Evolutionary conservation across 2,113 vertebrate genomes (phyloP).

Genomic region (Elachura formosa): DNA sequence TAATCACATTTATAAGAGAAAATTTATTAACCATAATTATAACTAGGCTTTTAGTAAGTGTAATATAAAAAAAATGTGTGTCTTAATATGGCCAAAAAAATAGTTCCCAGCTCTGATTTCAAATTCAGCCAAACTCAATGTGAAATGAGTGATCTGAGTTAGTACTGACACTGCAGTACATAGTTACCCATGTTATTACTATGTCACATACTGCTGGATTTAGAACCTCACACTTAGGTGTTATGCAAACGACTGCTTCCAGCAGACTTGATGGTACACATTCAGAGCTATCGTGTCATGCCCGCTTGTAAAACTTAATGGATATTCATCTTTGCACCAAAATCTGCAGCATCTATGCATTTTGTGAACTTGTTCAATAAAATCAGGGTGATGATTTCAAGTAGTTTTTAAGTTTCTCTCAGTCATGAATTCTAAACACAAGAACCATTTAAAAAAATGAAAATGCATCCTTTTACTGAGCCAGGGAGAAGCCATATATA

Average conservation of each 20-base stretch:
- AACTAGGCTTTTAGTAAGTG: not conserved
- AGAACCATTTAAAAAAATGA: not conserved
- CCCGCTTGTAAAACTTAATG: not conserved
- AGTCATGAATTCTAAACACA: not conserved
- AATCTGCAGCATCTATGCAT: not conserved
- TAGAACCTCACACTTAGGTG: not conserved
- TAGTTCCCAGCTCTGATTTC: not conserved
- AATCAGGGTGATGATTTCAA: not conserved
- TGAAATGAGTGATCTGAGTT: not conserved
- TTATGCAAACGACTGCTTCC: not conserved
- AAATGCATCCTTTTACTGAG: not conserved
- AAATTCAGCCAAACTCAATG: not conserved
- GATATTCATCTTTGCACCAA: not conserved
- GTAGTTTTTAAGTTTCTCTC: not conserved
- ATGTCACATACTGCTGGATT: not conserved
- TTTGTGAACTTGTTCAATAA: not conserved
- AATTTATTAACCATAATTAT: not conserved
- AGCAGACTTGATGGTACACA: not conserved
- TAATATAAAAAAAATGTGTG: not conserved
- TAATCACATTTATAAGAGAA: not conserved
- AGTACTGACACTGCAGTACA: not conserved
- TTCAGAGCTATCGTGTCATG: fast-evolving
- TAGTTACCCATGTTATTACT: not conserved
- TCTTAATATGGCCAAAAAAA: not conserved
- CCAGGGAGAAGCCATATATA: not conserved